Percentiles rank a stretch among this genome's conserved stretches.
phyloP scores from a whole-genome alignment of 2,888 invertebrate species.

The Polietes domitor region DNA sequence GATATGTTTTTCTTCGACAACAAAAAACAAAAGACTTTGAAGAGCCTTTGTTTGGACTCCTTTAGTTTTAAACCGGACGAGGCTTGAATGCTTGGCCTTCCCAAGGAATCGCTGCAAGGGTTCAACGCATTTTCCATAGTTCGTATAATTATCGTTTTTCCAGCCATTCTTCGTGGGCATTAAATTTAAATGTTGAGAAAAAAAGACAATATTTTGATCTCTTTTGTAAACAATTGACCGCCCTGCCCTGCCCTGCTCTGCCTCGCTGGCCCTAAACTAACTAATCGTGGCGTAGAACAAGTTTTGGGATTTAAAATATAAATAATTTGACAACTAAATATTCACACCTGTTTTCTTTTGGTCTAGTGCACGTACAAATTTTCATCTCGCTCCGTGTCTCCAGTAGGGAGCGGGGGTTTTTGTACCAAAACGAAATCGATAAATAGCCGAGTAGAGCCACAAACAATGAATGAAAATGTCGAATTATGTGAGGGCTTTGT shows the following conservation, averaged over 20 bases:
- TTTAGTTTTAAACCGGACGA: not conserved
- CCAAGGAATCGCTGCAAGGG: too few species aligned
- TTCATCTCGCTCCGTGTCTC: not conserved
- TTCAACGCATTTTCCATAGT: not conserved
- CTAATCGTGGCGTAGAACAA: constrained; percentile 37
- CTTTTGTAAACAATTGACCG: constrained; percentile 28
- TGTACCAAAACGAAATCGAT: not conserved
- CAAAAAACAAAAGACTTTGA: not conserved
- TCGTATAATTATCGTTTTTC: not conserved
- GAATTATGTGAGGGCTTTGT: constrained; percentile 1
- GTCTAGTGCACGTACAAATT: not conserved
- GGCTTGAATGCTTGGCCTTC: not conserved
- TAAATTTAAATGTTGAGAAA: constrained; percentile 40
- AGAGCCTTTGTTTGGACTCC: too few species aligned
- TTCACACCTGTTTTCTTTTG: constrained; percentile 63
- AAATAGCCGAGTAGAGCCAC: constrained; percentile 15
- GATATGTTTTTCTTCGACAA: not conserved
- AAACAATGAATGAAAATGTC: constrained; percentile 58
- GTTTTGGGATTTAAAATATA: constrained; percentile 59
- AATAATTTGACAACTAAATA: constrained; percentile 66
- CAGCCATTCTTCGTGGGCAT: not conserved
- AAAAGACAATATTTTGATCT: constrained; percentile 44
- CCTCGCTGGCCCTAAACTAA: not conserved
- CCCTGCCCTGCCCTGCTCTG: too few species aligned
- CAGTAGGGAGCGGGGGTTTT: not conserved